Evolutionary conservation across 2,113 vertebrate genomes (phyloP), one percentile per base, ranked within the genome.

Genomic region (Gallinago media): DNA sequence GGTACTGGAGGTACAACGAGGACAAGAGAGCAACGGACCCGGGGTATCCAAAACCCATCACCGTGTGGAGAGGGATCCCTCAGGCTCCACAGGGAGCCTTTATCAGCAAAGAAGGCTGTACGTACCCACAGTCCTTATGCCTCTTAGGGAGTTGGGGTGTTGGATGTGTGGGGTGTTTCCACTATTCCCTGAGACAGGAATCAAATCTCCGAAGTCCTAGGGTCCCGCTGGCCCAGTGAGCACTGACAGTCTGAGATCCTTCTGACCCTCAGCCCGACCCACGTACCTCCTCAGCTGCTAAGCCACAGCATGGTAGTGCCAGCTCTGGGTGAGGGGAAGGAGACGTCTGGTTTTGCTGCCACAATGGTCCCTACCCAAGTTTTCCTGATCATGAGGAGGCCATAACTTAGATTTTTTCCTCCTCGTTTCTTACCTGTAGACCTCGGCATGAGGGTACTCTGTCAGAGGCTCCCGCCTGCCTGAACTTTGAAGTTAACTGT

Each of bases 1-100:
- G 99, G 97, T 99, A 99, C 97, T 99, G 99, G 99, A 98, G 99
- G 81, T 99, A 99, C 98, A 99, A 99, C 0, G 99, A 99, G 97
- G 99, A 99, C 96, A 99, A 99, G 94, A 97, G 97, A 71, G 98
- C 99, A 2, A 99, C 98, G 0, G 99, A 99, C 94, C 99, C 99
- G 0, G 99, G 99, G 14, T 99, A 99, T 97, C 99, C 99, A 61
- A 99, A 99, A 96, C 98, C 99, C 93, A 99, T 99, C 98, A 98
- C 98, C 0, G 98, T 99, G 82, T 99, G 99, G 99, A 99, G 99
- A 96, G 99, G 99, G 70, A 97, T 99, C 70, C 99, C 99, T 1
- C 99, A 99, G 67, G 98, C 98, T 7, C 99, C 99, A 1, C 99
- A 99, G 92, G 99, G 99, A 31, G 99, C 99, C 70, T 99, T 99